Base-by-base conservation (phyloP, 2,888 invertebrate genomes). In the Pseudococcus viburni region DNA sequence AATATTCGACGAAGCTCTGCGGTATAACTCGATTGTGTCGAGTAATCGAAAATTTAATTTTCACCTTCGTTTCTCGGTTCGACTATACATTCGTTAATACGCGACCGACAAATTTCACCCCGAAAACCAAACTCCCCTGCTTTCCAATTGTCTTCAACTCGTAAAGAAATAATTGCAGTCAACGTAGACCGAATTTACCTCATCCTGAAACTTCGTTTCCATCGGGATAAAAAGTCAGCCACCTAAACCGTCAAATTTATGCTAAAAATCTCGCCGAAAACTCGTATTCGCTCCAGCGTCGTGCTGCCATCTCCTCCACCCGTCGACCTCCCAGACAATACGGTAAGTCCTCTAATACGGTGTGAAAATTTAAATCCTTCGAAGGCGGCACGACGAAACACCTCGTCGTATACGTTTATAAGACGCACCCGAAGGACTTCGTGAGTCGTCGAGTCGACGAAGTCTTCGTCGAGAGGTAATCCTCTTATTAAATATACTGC, bases 21-120 rank as follows among this genome's bases (percentile, higher is more conserved):
- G 59, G 59, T 59, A 59, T 59, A n/a, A 59, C 59, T 59, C 59
- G 59, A 59, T 59, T 59, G 59, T 19, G 59, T 19, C 59, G 59
- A 59, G 59, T 59, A 59, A 59, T 19, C 59, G 59, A 59, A 59
- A 59, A 59, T 59, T 59, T 19, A 59, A 59, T 59, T 19, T 59
- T 7, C 59, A 59, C 59, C 59, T 59, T 59, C 19, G 19, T 6
- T 19, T 19, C 19, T 17, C 15, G 51, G 1, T 51, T 46, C 46
- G 46, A 51, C 51, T 33, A 33, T 33, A 33, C 26, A 33, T 33
- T 51, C 51, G 51, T 51, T 51, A 51, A 2, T 5, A 5, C 15
- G 4, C 51, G 51, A 51, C 11, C 12, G 17, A 17, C 12, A 51
- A 51, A 51, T 51, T 51, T 51, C 17, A 51, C 51, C 12, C 17